Evolutionary conservation across 1,140 invertebrate species (phyloP), one percentile per base, ranked within the genome.

Genomic region (Drosophila quadrilineata): DNA sequence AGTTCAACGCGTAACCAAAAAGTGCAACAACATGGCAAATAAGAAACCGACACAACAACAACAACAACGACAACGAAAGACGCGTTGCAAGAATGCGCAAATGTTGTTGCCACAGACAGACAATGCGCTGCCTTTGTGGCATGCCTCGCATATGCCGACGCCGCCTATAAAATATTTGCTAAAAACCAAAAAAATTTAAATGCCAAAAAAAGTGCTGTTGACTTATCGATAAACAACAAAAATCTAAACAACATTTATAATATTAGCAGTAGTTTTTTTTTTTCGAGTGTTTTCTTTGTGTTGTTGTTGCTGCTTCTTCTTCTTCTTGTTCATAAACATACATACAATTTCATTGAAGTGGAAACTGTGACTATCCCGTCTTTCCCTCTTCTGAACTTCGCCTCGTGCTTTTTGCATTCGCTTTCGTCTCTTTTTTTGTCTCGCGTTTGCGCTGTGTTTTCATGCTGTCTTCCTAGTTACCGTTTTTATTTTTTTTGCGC

Each of bases 401-500:
- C 62, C 57, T 66, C 40, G 19, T 64, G 12, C 19, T 29, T 16
- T 58, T 60, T 82, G 77, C 29, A 35, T 43, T 53, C 48, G 35
- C 48, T 36, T 74, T 73, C 26, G 75, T 74, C 66, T 82, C 73
- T 82, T 72, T n/a, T n/a, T n/a, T 82, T 82, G 79, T 74, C 66
- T 70, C 74, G 79, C 79, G 79, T 85, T 85, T 84, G 79, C 79
- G 79, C 79, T 71, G 79, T 85, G 58, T 71, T 57, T 67, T 66
- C 60, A 41, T 64, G 63, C 43, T 21, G 50, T 62, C 52, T 71
- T n/a, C n/a, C n/a, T n/a, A n/a, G n/a, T n/a, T n/a, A n/a, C n/a
- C n/a, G n/a, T n/a, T n/a, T n/a, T n/a, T n/a, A n/a, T n/a, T n/a
- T n/a, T n/a, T 84, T 84, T 85, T 84, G 79, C 79, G 73, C 73